Evolutionary conservation across 2,113 vertebrate species (phyloP).

Genomic region (Poicephalus gulielmi): DNA sequence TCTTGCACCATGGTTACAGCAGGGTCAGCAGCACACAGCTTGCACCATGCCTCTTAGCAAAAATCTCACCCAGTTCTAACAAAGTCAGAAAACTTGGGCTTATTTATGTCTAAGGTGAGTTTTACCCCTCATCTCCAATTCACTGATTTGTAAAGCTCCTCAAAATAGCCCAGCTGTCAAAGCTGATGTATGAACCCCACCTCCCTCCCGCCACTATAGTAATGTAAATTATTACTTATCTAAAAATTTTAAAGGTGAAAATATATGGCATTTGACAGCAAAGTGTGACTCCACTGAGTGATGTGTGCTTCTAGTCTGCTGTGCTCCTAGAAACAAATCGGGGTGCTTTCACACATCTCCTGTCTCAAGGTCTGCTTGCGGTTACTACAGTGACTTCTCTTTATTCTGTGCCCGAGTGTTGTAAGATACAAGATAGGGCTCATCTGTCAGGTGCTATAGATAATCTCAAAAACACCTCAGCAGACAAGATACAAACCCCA

Average conservation of each 20-base stretch:
- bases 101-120: neutral
- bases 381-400: constrained; percentile 58
- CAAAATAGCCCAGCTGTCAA: constrained; percentile 13
- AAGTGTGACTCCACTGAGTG: constrained; percentile 34
- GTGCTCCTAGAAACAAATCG: constrained; percentile 46
- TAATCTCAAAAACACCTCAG: constrained; percentile 67
- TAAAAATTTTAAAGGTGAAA: constrained; percentile 33
- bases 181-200: neutral
- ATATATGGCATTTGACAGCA: constrained; percentile 55
- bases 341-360: constrained; percentile 45
- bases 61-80: neutral
- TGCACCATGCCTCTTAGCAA: neutral
- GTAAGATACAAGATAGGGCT: constrained; percentile 52
- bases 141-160: neutral
- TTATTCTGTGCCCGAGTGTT: constrained; percentile 49
- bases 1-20: neutral
- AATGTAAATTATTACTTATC: constrained; percentile 43
- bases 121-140: neutral
- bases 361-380: constrained; percentile 14
- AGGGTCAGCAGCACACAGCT: neutral
- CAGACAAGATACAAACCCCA: constrained; percentile 50
- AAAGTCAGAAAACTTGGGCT: neutral
- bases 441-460: constrained; percentile 63
- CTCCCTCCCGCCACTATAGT: neutral
- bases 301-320: constrained; percentile 41